These are phyloP conservation scores for Caenorhabditis parvicauda DNA, from an alignment of 2,888 invertebrate species.

Conservation along the genomic window DNA sequence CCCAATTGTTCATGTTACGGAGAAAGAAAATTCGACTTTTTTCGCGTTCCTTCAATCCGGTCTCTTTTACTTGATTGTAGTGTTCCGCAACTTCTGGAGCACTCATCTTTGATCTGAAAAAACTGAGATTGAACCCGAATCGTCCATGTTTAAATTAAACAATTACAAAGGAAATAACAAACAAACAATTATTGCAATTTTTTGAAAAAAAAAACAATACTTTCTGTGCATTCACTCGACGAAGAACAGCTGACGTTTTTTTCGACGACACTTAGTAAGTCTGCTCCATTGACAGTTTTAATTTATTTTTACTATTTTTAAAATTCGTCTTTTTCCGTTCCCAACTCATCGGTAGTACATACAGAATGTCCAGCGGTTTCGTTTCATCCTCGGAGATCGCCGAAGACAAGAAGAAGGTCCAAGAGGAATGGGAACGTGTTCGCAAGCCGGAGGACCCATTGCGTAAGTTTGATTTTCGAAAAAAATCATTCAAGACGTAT, in stretches of 20 bases:
- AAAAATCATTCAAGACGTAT: constrained; percentile 19
- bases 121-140: too few relatives aligned
- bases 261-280: constrained; percentile 7
- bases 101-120: too few relatives aligned
- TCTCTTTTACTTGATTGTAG: constrained; percentile 85
- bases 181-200: neutral
- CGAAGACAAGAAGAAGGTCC: constrained; percentile 77
- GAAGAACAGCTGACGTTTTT: neutral
- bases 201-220: constrained; percentile 1
- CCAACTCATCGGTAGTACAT: neutral
- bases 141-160: too few relatives aligned
- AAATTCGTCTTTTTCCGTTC: neutral
- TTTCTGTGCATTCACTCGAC: neutral
- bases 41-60: constrained; percentile 77
- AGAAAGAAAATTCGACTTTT: constrained; percentile 88
- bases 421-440: constrained; percentile 95
- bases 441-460: constrained; percentile 83
- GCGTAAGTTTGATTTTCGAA: constrained; percentile 69
- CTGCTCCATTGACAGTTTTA: neutral
- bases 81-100: constrained; percentile 77
- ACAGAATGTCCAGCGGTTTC: constrained; percentile 68
- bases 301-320: neutral
- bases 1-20: constrained; percentile 98
- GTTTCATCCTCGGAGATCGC: constrained; percentile 82
- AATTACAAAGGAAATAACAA: too few relatives aligned